Evolutionary conservation across 2,888 invertebrate genomes (phyloP), one percentile per base, ranked within the genome.

Genomic region (Cryptocephalus primarius): DNA sequence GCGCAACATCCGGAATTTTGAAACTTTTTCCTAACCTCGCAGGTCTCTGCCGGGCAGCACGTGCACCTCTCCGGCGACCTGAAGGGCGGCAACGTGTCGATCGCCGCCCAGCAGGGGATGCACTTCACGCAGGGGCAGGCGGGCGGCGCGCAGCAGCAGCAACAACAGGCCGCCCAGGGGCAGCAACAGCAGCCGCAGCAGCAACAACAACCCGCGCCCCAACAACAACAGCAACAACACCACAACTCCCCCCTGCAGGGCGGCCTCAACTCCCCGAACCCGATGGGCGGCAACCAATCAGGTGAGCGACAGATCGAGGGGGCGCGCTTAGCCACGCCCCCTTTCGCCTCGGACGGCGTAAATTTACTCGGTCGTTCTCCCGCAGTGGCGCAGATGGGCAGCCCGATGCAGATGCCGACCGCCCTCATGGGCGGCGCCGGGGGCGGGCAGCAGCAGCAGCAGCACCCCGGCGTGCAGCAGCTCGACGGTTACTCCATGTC

Each of bases 11-110:
- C 22, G 22, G n/a, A n/a, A n/a, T n/a, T n/a, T n/a, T n/a, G n/a
- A n/a, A n/a, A n/a, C n/a, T n/a, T n/a, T n/a, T n/a, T n/a, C n/a
- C n/a, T n/a, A n/a, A n/a, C n/a, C 6, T 6, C 22, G 22, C 68
- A 89, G 88, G 88, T 89, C 58, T 87, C 88, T 2, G 86, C 88
- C 58, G 89, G 88, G 32, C 91, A 91, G 70, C 88, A 88, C 64
- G 80, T 88, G 76, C 83, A 85, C 69, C 75, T 87, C 58, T 81
- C 80, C 60, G 80, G 84, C 55, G 83, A 82, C 55, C 73, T 83
- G 57, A 82, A 82, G 63, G 78, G 80, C 59, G 78, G 80, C 59
- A 83, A 81, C 50, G 85, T 88, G 43, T 85, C 86, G 1, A 85
- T 88, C 47, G 87, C 87, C n/a, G 82, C 87, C 32, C 88, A 88